Evolutionary conservation across 2,797 vertebrate species (phyloP), one percentile per base, ranked within the genome.

Genomic region (Acrocephalus scirpaceus): DNA sequence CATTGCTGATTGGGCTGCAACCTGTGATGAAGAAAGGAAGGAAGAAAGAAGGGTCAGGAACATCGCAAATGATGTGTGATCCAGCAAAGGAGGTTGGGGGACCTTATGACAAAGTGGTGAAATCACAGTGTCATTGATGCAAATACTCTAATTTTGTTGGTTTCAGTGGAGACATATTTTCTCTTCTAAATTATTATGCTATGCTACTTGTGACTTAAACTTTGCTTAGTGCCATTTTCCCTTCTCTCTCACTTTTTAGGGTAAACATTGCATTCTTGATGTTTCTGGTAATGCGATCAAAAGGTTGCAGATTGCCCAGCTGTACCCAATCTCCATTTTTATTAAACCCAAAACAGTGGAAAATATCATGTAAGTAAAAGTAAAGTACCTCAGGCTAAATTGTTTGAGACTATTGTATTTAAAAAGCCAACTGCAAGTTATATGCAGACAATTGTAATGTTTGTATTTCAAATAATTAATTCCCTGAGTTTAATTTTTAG

Each of bases 221-320:
- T 84, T 93, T 80, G 29, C 95, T 96, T 66, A 93, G 56, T 93
- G n/a, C 53, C 15, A 3, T 96, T 93, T 95, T 95, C 23, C 26
- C 23, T 88, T 93, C n/a, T 95, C 57, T 92, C 19, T 96, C 71
- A 48, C 38, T 85, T 50, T 95, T 92, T 97, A 99, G 99, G 99
- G 99, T 22, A 99, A 99, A 97, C 99, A 99, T 90, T 99, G 99
- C 92, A 99, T 99, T 96, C 98, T 99, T 70, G 99, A 99, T 90
- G 99, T 99, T 85, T 99, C 99, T 17, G 99, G 99, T 84, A 99
- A 99, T 88, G 99, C 99, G 30, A 99, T 99, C 98, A 99, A 99
- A 98, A 98, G 99, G 89, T 98, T 99, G 73, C 99, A 99, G 97
- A 98, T 99, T 84, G 99, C 99, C 58, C 98, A 98, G 96, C 98